Conservation (phyloP, 2,797 vertebrate species). For the Prunella strophiata region DNA sequence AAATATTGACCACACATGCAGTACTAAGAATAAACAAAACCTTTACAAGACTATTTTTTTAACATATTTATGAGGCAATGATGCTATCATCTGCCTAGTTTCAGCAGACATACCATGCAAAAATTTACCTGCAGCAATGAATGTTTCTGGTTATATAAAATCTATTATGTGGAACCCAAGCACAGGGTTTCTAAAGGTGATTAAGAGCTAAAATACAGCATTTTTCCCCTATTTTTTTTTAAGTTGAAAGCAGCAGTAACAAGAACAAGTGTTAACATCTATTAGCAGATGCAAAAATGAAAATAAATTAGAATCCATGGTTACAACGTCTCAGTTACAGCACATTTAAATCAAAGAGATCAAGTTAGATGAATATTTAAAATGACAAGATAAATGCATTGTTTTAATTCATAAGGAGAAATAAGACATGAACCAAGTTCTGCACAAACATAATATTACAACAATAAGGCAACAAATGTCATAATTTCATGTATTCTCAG, state of each 20-base stretch:
- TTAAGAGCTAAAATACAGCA: conserved; percentile 6
- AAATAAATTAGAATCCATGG: conserved; percentile 16
- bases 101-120: not conserved
- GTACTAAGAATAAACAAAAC: not conserved
- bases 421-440: not conserved
- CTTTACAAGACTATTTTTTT: not conserved
- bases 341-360: conserved; percentile 40
- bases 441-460: not conserved
- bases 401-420: conserved; percentile 11
- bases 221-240: not conserved
- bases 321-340: not conserved
- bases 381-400: not conserved
- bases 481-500: not conserved
- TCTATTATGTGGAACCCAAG: conserved; percentile 28
- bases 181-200: not conserved
- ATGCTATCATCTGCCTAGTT: not conserved
- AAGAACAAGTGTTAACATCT: conserved; percentile 7
- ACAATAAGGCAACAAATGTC: not conserved
- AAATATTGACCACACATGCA: not conserved
- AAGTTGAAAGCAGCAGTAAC: conserved; percentile 27
- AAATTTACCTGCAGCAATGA: conserved; percentile 15
- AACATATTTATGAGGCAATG: not conserved
- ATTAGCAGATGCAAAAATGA: conserved; percentile 30
- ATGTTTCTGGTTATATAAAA: conserved; percentile 51
- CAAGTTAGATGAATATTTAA: not conserved